A percentile compares a stretch with the other conserved stretches of the same genome.
phyloP scores from a whole-genome alignment of 1,140 invertebrate genomes.

The Pseudobourletiella spinata region DNA sequence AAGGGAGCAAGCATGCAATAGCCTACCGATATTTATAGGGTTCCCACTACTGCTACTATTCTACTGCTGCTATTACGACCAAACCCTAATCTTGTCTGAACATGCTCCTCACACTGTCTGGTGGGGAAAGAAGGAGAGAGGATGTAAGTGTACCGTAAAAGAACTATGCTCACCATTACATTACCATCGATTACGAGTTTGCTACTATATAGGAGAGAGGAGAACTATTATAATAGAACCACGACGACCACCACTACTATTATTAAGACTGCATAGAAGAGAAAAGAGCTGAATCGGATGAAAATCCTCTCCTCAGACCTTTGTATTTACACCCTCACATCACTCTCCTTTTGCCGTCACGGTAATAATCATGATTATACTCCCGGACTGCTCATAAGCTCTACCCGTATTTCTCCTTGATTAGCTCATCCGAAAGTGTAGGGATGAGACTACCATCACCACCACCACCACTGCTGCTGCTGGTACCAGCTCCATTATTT shows the following conservation, averaged over 20 bases:
- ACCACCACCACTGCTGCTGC: too few relatives aligned
- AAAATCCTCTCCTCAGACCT: too few relatives aligned
- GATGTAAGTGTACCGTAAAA: neutral
- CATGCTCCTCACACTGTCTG: too few relatives aligned
- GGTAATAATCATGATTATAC: neutral
- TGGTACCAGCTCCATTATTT: too few relatives aligned
- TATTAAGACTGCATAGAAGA: too few relatives aligned
- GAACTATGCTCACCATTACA: neutral
- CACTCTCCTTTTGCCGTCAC: neutral
- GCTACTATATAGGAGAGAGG: neutral
- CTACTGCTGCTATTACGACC: too few relatives aligned
- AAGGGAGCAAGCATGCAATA: neutral
- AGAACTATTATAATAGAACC: neutral
- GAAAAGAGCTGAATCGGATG: too few relatives aligned
- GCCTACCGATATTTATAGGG: neutral
- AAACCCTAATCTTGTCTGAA: too few relatives aligned
- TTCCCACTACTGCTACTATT: too few relatives aligned
- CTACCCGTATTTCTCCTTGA: neutral
- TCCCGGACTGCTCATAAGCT: neutral
- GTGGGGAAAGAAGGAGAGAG: too few relatives aligned
- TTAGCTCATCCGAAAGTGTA: neutral
- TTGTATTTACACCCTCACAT: too few relatives aligned
- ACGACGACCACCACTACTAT: too few relatives aligned
- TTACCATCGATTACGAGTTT: neutral
- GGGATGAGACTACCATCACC: neutral